Evolutionary conservation across 2,797 vertebrate genomes (phyloP).

Genomic region (Danio jaintianensis): DNA sequence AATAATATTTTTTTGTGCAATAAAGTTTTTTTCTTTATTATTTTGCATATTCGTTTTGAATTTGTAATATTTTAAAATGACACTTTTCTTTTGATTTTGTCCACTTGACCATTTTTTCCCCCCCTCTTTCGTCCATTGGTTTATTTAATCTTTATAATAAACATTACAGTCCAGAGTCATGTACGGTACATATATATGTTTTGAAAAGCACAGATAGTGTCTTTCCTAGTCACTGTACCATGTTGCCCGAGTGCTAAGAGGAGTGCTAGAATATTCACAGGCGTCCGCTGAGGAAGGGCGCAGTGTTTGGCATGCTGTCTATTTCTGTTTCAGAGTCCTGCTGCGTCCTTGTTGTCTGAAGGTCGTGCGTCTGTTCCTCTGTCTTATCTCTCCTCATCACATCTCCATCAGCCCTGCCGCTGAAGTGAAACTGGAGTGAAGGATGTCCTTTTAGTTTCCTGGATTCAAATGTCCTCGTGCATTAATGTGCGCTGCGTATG

Average conservation of each 20-base stretch:
- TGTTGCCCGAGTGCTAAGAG: slow-evolving; percentile 19
- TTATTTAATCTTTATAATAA: no score
- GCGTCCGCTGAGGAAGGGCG: slow-evolving; percentile 21
- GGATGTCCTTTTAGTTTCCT: slow-evolving; percentile 47
- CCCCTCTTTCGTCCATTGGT: no score
- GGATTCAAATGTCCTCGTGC: background rate
- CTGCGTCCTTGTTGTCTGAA: slow-evolving; percentile 51
- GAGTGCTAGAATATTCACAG: slow-evolving; percentile 41
- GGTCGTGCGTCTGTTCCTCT: slow-evolving; percentile 46
- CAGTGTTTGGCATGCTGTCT: slow-evolving; percentile 45
- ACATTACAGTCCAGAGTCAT: background rate
- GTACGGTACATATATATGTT: background rate
- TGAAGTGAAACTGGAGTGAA: slow-evolving; percentile 34
- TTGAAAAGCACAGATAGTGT: slow-evolving; percentile 10
- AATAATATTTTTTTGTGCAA: no score
- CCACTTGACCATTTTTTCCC: no score
- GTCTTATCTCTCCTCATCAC: slow-evolving; percentile 48
- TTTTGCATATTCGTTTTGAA: no score
- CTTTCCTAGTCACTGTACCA: slow-evolving; percentile 17
- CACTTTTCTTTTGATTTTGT: no score
- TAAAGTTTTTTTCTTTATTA: no score
- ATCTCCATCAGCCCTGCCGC: slow-evolving; percentile 27
- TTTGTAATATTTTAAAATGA: no score
- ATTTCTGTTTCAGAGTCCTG: slow-evolving; percentile 43
- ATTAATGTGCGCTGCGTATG: background rate